A percentile compares a stretch with the other conserved stretches of the same genome.
These are phyloP conservation scores for Notarius lentiginosus DNA, from an alignment of 2,113 vertebrate genomes.

Conservation along the genomic window DNA sequence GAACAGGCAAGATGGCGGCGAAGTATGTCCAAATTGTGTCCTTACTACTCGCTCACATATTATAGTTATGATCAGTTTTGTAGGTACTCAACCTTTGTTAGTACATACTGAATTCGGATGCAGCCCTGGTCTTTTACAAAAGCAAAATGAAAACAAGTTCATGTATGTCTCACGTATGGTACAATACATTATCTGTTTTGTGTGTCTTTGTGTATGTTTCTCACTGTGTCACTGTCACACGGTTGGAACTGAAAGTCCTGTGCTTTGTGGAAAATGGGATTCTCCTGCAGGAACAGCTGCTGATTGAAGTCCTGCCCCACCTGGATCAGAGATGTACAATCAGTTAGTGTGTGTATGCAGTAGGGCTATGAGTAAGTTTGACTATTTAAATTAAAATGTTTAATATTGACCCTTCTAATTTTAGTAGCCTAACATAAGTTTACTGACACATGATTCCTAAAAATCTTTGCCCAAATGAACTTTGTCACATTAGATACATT, in stretches of 20 bases:
- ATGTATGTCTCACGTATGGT: too few species aligned
- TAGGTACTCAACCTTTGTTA: too few species aligned
- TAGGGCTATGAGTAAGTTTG: not conserved
- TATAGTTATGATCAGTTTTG: too few species aligned
- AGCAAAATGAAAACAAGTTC: not conserved
- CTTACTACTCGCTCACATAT: too few species aligned
- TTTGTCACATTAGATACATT: not conserved
- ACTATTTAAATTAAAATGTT: not conserved
- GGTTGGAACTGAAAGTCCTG: conserved; percentile 97
- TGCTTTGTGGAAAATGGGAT: conserved; percentile 88
- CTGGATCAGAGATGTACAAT: conserved; percentile 66
- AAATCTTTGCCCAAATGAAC: too few species aligned
- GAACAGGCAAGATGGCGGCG: too few species aligned
- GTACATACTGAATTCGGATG: too few species aligned
- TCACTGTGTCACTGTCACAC: conserved; percentile 91
- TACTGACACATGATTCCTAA: too few species aligned
- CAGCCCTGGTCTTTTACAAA: not conserved
- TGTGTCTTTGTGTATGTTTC: conserved; percentile 46
- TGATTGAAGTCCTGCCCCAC: conserved; percentile 94
- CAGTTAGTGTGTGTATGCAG: not conserved
- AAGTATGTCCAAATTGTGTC: too few species aligned
- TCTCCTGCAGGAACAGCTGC: conserved; percentile 95
- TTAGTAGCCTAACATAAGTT: too few species aligned
- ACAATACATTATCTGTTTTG: not conserved
- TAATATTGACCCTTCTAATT: too few species aligned